Base-by-base conservation (phyloP, 2,888 invertebrate genomes). In the Callyntrura sp. region DNA sequence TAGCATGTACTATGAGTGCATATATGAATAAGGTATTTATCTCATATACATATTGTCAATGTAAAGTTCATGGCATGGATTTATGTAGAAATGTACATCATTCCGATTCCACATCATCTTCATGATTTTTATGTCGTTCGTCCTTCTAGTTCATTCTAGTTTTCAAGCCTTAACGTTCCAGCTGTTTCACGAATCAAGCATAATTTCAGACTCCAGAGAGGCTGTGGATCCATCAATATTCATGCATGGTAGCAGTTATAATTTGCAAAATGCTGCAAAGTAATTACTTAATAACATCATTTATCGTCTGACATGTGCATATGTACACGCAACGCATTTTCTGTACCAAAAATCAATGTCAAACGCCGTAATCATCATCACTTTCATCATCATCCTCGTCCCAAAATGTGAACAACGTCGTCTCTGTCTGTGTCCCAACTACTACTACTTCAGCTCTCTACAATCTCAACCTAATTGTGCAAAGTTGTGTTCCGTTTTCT, bases 151-250 rank as follows among this genome's bases (percentile, higher is more conserved):
- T 35, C 35, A 35, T 35, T 35, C 35, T 35, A 35, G 35, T 35
- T 35, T 35, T 35, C 35, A 35, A n/a, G 35, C 35, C 35, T n/a
- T 4, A 35, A 35, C 35, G 35, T 35, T 35, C 35, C 35, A 35
- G 35, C 35, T 35, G 6, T 3, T 62, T 62, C 23, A 9, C 23
- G n/a, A n/a, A 23, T 25, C 62, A 25, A 23, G 62, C 6, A 6
- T 35, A 35, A 35, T 57, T 57, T 57, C 57, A 62, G 62, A 62
- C 62, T 25, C 62, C 62, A 62, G 62, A 62, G 23, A 20, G 17
- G 2, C 17, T 60, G 60, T 2, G 20, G 20, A 60, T 60, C 35
- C 6, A 35, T 35, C 35, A 35, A 35, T 35, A 35, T 35, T 35
- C 35, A 35, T 35, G 35, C 35, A 35, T 35, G 35, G 62, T 51